A percentile compares a stretch with the other conserved stretches of the same genome.
Conservation (phyloP, 2,888 invertebrate species). For the Cerastoderma edule region DNA sequence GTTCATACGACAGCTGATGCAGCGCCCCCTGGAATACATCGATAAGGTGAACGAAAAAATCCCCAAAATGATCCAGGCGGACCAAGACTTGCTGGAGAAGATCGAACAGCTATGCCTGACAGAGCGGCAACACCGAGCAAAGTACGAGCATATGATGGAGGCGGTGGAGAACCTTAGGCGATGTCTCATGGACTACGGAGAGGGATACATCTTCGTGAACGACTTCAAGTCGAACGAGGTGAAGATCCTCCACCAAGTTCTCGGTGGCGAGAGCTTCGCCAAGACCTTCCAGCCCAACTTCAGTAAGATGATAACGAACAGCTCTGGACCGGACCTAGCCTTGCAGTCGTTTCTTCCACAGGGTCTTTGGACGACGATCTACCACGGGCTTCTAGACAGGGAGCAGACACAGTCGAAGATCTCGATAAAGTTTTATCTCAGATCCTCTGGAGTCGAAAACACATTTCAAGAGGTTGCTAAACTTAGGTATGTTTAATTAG, state of each 20-base stretch:
- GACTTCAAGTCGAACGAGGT: slow-evolving; percentile 63
- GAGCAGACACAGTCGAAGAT: slow-evolving; percentile 50
- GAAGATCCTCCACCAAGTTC: slow-evolving; percentile 39
- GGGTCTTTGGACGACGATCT: slow-evolving; percentile 63
- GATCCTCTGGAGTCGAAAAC: slow-evolving; percentile 57
- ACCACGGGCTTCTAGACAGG: slow-evolving; percentile 50
- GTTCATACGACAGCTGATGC: slow-evolving; percentile 54
- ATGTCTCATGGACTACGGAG: slow-evolving; percentile 62
- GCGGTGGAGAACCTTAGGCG: slow-evolving; percentile 64
- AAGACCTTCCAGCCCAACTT: slow-evolving; percentile 26
- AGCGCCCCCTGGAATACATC: slow-evolving; percentile 53
- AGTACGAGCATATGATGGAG: slow-evolving; percentile 64
- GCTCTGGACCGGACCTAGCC: background rate
- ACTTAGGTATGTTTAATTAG: slow-evolving; percentile 72
- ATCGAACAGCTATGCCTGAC: slow-evolving; percentile 55
- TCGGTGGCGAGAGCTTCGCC: slow-evolving; percentile 32
- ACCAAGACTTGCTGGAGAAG: slow-evolving; percentile 64
- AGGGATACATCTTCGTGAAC: slow-evolving; percentile 65
- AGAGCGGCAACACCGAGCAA: slow-evolving; percentile 43
- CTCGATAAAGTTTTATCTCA: slow-evolving; percentile 65
- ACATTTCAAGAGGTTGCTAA: slow-evolving; percentile 71
- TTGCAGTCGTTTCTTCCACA: slow-evolving; percentile 15
- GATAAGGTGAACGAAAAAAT: slow-evolving; percentile 52
- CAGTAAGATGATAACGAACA: slow-evolving; percentile 3
- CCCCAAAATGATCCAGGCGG: slow-evolving; percentile 66